phyloP scores from a whole-genome alignment of 2,888 invertebrate genomes.

The Nephrotoma appendiculata region DNA sequence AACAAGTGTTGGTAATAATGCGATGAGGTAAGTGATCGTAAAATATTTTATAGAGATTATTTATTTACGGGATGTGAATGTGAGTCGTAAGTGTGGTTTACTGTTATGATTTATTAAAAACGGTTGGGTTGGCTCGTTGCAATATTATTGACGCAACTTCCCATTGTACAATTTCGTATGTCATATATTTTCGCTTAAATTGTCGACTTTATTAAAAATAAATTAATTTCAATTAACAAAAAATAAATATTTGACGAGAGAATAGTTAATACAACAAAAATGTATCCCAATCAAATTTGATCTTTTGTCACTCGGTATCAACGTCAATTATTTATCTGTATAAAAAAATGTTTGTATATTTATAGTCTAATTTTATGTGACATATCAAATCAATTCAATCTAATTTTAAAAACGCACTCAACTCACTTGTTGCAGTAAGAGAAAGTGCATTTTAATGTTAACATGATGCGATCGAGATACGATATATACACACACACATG shows the following conservation, averaged over 20 bases:
- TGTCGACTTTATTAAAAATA: not conserved
- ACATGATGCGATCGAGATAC: not conserved
- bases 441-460: not conserved
- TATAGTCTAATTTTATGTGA: not conserved
- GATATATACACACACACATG: not conserved
- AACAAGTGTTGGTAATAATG: constrained; percentile 38
- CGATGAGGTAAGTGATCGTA: not conserved
- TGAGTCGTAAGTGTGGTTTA: no score
- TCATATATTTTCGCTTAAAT: not conserved
- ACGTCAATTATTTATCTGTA: not conserved
- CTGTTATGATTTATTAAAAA: not conserved
- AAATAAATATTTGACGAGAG: not conserved
- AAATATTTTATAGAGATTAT: not conserved
- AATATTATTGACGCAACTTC: not conserved
- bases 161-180: not conserved
- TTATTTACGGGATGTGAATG: not conserved
- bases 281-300: not conserved
- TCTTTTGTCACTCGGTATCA: not conserved
- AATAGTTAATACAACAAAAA: not conserved
- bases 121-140: not conserved
- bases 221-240: not conserved
- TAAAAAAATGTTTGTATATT: not conserved
- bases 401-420: not conserved
- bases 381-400: not conserved
- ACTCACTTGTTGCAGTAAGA: not conserved